Base-by-base conservation (phyloP, 2,888 invertebrate genomes). In the Syrista parreyssii region DNA sequence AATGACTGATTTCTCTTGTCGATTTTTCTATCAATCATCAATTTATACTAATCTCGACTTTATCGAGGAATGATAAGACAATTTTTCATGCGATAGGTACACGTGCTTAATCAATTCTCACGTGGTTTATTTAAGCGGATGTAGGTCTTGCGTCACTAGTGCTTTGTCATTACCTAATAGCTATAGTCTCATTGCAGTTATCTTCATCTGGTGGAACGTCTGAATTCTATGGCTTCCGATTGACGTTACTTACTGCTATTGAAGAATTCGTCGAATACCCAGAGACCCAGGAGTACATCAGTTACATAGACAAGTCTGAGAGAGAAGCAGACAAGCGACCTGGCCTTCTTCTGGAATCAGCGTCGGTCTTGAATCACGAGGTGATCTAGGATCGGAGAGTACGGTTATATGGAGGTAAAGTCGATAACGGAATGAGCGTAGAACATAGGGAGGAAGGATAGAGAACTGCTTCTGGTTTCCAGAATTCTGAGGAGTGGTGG, bases 321-420 rank as follows among this genome's bases (percentile, higher is more conserved):
- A 55, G 55, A 55, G 23, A 55, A 15, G 40, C 15, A 15, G 23
- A 55, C 55, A 9, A 88, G 84, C 86, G 89, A 88, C 88, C 86
- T 83, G 85, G 84, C 86, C 85, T 86, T 86, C 84, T 85, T 84
- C 80, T 9, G 55, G 55, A 55, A 23, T 55, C 55, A 23, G 55
- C 23, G 9, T 55, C 2, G 55, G 55, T 55, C 55, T 55, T 40
- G 83, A 84, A 84, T 86, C 84, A 84, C 84, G 87, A 88, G 87
- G 86, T 87, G 87, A 88, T 87, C 87, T 86, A 84, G 84, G 88
- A 87, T 88, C 88, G 88, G 81, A 85, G 87, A 86, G 85, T 87
- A 88, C 88, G 88, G 88, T 88, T 88, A 88, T 86, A 84, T 79
- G 85, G 84, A 85, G 84, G 84, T 84, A 83, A 84, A 82, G 55